These are phyloP conservation scores for Pteropus rufus DNA, from an alignment of 2,797 vertebrate genomes.

Conservation along the genomic window DNA sequence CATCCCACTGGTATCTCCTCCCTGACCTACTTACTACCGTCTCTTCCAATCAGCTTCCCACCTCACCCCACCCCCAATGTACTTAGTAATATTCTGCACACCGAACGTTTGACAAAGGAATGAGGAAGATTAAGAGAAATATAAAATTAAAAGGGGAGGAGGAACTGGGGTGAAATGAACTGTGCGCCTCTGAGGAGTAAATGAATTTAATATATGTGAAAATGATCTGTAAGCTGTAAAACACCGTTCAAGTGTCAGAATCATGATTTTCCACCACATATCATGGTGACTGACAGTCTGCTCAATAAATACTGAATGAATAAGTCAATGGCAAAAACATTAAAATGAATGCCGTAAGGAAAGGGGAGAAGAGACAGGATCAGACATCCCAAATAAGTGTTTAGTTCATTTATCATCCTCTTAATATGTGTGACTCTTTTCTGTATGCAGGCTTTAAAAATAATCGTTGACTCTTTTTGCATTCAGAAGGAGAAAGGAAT, in stretches of 20 bases:
- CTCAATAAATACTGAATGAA: slow-evolving; percentile 44
- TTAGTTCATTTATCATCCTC: slow-evolving; percentile 11
- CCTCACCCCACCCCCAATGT: background rate
- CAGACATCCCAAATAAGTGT: slow-evolving; percentile 37
- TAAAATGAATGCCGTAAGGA: background rate
- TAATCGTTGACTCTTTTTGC: background rate
- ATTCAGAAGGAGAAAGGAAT: slow-evolving; percentile 6
- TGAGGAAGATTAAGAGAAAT: background rate
- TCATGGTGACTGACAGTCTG: background rate
- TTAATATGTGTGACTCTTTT: background rate
- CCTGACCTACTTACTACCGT: background rate
- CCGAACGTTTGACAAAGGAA: background rate
- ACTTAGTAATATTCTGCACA: background rate
- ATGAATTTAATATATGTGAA: slow-evolving; percentile 36
- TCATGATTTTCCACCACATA: background rate
- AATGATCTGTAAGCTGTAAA: slow-evolving; percentile 16
- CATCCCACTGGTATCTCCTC: background rate
- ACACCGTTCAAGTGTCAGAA: slow-evolving; percentile 39
- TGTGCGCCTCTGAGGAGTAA: background rate
- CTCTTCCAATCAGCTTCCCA: background rate
- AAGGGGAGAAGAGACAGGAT: background rate
- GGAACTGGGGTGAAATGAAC: background rate
- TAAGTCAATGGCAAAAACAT: slow-evolving; percentile 29
- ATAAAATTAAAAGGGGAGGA: background rate
- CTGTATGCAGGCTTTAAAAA: background rate